phyloP scores from a whole-genome alignment of 2,888 invertebrate species.

The Drosophila algonquin region DNA sequence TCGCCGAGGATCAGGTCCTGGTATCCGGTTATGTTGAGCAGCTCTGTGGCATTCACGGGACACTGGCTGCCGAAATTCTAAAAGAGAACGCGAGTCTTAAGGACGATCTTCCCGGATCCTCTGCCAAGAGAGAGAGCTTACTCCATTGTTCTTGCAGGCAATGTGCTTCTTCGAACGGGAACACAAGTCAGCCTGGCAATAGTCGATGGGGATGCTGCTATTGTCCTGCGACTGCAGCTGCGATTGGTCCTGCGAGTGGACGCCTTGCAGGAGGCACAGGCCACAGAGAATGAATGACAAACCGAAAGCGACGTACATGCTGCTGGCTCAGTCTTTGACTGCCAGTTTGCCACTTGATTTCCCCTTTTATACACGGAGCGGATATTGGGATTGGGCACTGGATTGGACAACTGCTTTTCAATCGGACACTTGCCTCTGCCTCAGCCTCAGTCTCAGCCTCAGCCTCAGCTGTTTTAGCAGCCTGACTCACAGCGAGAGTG shows the following conservation, averaged over 20 bases:
- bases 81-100: background rate
- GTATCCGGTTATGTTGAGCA: slow-evolving; percentile 48
- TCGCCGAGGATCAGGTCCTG: slow-evolving; percentile 49
- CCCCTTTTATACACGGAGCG: slow-evolving; percentile 30
- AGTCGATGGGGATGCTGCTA: slow-evolving; percentile 32
- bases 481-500: slow-evolving; percentile 14
- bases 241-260: slow-evolving; percentile 3
- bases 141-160: slow-evolving; percentile 59
- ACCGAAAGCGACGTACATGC: slow-evolving; percentile 41
- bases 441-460: slow-evolving; percentile 5
- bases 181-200: slow-evolving; percentile 56
- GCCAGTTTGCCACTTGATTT: slow-evolving; percentile 19
- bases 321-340: slow-evolving; percentile 46
- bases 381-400: background rate
- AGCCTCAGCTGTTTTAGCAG: slow-evolving; percentile 38
- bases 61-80: slow-evolving; percentile 33
- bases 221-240: background rate
- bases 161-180: slow-evolving; percentile 51
- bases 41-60: slow-evolving; percentile 18
- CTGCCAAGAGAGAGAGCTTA: slow-evolving; percentile 35
- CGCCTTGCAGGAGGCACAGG: background rate
- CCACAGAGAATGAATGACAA: slow-evolving; percentile 10
- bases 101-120: background rate
- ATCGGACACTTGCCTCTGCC: slow-evolving; percentile 36
- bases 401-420: slow-evolving; percentile 33